These are phyloP conservation scores for Chrysaora quinquecirrha DNA, from an alignment of 30 jellyfish, hydroid and myxozoan genomes.

Conservation along the genomic window DNA sequence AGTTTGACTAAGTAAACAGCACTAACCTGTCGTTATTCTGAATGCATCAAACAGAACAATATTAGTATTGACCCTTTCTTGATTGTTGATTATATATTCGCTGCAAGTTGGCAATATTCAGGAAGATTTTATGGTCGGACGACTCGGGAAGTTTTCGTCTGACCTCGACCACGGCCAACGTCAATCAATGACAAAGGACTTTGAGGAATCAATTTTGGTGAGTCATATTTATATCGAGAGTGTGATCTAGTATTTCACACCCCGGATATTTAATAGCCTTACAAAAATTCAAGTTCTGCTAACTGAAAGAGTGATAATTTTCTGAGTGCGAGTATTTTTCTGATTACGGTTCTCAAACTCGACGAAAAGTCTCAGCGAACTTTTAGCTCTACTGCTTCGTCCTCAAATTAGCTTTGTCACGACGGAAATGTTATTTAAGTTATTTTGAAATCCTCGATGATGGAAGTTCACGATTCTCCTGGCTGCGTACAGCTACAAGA, in stretches of 20 bases:
- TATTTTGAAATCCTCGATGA: no score
- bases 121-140: neutral
- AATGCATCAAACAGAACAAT: neutral
- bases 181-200: neutral
- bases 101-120: no score
- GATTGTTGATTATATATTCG: neutral
- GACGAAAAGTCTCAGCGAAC: no score
- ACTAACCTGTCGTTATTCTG: no score
- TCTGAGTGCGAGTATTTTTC: no score
- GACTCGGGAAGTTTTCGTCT: neutral
- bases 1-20: no score
- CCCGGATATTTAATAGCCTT: neutral
- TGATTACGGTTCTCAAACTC: no score
- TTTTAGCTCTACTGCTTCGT: no score
- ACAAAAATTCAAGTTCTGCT: neutral
- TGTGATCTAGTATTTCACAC: neutral
- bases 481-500: conserved; percentile 48
- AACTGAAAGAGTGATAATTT: no score
- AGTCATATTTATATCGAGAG: neutral
- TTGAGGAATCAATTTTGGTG: neutral
- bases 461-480: conserved; percentile 12
- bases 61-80: neutral
- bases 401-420: no score
- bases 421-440: no score
- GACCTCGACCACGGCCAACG: neutral